Evolutionary conservation across 2,797 vertebrate species (phyloP), one percentile per base, ranked within the genome.

Genomic region (Anisognathus igniventris): DNA sequence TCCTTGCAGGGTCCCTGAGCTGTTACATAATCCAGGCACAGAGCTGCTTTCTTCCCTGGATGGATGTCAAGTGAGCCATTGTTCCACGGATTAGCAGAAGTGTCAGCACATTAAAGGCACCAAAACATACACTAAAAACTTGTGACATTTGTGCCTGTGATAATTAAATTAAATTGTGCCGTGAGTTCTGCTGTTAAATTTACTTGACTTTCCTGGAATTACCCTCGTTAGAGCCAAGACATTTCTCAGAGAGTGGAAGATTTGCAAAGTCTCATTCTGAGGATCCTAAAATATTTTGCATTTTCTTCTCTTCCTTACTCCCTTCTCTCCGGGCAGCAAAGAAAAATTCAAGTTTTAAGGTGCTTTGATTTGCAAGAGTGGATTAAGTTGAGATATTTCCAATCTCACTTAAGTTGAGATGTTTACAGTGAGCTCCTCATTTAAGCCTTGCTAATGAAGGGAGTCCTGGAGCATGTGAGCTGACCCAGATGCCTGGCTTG

Each of bases 41-140:
- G 93, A 94, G 95, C 95, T 42, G 78, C 92, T 90, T 96, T 97
- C 95, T 96, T 88, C 87, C 2, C 76, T 65, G 8, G 1, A 1
- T 3, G 79, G 30, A 58, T 88, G 75, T 86, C 94, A 90, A 71
- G 89, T 57, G 33, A 62, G 37, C 65, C 91, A 50, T 81, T 95
- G 94, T 97, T 77, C 19, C 25, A 71, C 11, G 57, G 88, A 95
- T 92, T 90, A 94, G 84, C 92, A 90, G 58, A 65, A 85, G 47
- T 81, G 87, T 78, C 91, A 42, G 51, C 85, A 23, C 72, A 50
- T 94, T 86, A 88, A 91, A 92, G 93, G 87, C 82, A 86, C 87
- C 84, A 39, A 80, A 91, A n/a, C 78, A 56, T 37, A 24, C 89
- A 85, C 20, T 22, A 51, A 88, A 53, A 70, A 33, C 53, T 47